Evolutionary conservation across 2,888 invertebrate species (phyloP).

Genomic region (Aphrophora alni): DNA sequence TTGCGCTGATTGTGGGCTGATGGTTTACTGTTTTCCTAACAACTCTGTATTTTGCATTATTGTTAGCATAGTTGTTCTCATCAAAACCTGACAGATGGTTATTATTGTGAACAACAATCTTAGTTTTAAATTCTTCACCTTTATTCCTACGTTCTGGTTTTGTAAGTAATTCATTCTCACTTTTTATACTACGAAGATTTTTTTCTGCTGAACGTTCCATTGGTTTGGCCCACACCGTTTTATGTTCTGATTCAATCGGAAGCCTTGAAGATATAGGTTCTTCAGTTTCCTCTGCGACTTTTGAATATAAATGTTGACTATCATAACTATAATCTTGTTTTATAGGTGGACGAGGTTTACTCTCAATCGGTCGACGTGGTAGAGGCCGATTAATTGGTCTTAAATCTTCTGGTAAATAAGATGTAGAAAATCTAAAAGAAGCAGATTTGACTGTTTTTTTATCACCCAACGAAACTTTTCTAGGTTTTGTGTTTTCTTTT

Average conservation of each 20-base stretch:
- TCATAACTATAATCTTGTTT: slow-evolving; percentile 20
- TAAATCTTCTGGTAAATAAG: slow-evolving; percentile 38
- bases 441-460: slow-evolving; percentile 55
- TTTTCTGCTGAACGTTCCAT: neutral
- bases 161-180: neutral
- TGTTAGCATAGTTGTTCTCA: slow-evolving; percentile 32
- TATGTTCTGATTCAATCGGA: slow-evolving; percentile 28
- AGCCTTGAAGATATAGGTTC: slow-evolving; percentile 18
- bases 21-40: slow-evolving; percentile 38
- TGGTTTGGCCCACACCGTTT: slow-evolving; percentile 34
- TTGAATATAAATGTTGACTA: slow-evolving; percentile 34
- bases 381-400: slow-evolving; percentile 31
- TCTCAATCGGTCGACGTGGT: slow-evolving; percentile 27
- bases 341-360: neutral
- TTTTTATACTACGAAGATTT: neutral
- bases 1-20: slow-evolving; percentile 29
- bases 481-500: slow-evolving; percentile 49
- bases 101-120: slow-evolving; percentile 25
- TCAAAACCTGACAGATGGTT: slow-evolving; percentile 27
- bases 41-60: slow-evolving; percentile 41
- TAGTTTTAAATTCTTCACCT: slow-evolving; percentile 31
- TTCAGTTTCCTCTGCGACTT: slow-evolving; percentile 31
- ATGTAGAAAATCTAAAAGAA: slow-evolving; percentile 56
- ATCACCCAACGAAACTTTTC: slow-evolving; percentile 45
- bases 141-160: neutral